Percentiles rank a stretch among this genome's conserved stretches.
Conservation (phyloP, 2,888 invertebrate species). For the Acrocyrtus sp. region DNA sequence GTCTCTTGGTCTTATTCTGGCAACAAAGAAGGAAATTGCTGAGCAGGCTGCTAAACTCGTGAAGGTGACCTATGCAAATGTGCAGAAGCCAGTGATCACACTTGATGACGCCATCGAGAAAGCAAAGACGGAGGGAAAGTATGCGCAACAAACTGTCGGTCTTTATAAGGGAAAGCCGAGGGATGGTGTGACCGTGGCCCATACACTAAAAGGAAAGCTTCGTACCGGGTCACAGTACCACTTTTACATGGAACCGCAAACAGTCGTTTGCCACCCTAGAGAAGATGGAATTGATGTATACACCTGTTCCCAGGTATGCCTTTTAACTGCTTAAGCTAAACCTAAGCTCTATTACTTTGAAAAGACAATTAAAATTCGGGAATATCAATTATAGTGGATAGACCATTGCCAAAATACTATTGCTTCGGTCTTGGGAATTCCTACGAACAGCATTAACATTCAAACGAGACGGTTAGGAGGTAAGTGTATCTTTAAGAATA, state of each 20-base stretch:
- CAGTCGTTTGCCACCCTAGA: conserved; percentile 73
- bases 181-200: conserved; percentile 9
- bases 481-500: too few relatives aligned
- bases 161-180: conserved; percentile 15
- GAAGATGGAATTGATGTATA: conserved; percentile 80
- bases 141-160: conserved; percentile 35
- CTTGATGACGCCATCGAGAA: conserved; percentile 65
- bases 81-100: conserved; percentile 65
- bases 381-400: conserved; percentile 70
- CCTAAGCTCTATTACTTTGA: background rate
- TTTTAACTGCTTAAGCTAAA: background rate
- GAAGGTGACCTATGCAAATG: conserved; percentile 65
- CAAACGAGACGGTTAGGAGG: conserved; percentile 4
- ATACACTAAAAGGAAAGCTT: conserved; percentile 35
- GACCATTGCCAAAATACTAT: conserved; percentile 72
- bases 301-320: conserved; percentile 71
- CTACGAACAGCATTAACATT: background rate
- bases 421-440: conserved; percentile 70
- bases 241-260: conserved; percentile 79
- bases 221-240: conserved; percentile 75
- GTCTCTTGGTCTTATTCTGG: conserved; percentile 66
- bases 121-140: conserved; percentile 46
- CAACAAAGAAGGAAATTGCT: conserved; percentile 64
- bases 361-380: background rate
- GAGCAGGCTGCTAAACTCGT: conserved; percentile 65